phyloP scores from a whole-genome alignment of 2,113 vertebrate species.

The Anolis sagrei region DNA sequence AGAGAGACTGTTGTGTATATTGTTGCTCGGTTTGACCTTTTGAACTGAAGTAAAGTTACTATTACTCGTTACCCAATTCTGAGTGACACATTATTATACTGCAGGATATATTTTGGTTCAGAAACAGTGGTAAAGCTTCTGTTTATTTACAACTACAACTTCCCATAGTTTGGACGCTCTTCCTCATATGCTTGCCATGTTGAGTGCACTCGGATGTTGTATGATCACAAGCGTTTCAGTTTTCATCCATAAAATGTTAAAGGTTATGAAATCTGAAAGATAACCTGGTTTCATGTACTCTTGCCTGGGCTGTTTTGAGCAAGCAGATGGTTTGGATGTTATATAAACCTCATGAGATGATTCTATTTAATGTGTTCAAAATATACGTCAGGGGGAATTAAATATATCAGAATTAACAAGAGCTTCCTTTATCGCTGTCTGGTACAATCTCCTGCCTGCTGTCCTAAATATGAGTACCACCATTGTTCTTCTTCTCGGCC shows the following conservation, averaged over 20 bases:
- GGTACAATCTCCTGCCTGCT: background rate
- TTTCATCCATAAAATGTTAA: too few relatives aligned
- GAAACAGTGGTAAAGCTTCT: too few relatives aligned
- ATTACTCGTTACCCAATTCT: too few relatives aligned
- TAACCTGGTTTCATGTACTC: background rate
- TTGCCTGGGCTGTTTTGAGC: background rate
- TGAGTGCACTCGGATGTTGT: background rate
- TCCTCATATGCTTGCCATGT: too few relatives aligned
- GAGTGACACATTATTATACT: too few relatives aligned
- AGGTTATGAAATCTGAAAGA: background rate
- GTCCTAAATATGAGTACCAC: background rate
- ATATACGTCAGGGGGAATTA: slow-evolving; percentile 3
- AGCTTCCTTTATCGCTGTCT: background rate
- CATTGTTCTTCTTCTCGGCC: background rate
- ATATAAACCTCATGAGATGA: background rate
- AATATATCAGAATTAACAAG: slow-evolving; percentile 26
- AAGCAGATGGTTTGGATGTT: background rate
- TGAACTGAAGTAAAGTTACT: too few relatives aligned
- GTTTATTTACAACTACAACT: too few relatives aligned
- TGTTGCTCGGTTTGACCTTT: too few relatives aligned
- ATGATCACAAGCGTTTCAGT: too few relatives aligned
- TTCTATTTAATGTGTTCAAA: background rate
- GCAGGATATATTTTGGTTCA: too few relatives aligned
- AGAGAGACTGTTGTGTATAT: too few relatives aligned
- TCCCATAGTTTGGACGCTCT: too few relatives aligned